These are phyloP conservation scores for Muricea muricata DNA, from an alignment of 92 coral and sea anemone genomes.

Conservation along the genomic window DNA sequence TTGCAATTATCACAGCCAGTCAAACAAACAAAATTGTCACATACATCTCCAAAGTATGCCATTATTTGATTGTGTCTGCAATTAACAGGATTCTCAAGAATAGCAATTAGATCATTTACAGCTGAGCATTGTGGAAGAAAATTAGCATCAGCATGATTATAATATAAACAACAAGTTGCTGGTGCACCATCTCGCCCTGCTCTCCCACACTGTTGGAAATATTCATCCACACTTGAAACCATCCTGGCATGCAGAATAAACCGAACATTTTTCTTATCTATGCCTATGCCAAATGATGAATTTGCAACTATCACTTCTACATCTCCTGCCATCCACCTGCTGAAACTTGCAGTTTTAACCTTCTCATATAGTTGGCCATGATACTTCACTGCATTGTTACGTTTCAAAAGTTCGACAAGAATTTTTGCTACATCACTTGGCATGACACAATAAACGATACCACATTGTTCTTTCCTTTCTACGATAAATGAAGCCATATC, in stretches of 20 bases:
- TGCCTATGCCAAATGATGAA: conserved; percentile 14
- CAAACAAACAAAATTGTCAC: conserved; percentile 28
- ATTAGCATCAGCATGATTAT: conserved; percentile 26
- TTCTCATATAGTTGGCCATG: not conserved
- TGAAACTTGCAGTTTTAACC: not conserved
- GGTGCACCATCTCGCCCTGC: conserved; percentile 40
- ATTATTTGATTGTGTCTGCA: conserved; percentile 53
- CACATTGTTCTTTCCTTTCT: not conserved
- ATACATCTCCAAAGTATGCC: conserved; percentile 53
- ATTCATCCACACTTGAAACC: not conserved
- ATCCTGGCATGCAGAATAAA: not conserved
- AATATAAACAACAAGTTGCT: conserved; percentile 34
- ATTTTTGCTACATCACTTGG: not conserved
- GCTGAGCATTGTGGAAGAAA: conserved; percentile 9
- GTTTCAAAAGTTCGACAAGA: not conserved
- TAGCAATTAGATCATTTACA: conserved; percentile 37
- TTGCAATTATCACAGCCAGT: conserved; percentile 47
- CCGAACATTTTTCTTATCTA: not conserved
- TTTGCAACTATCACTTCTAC: not conserved
- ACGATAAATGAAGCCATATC: conserved; percentile 19
- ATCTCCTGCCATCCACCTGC: not conserved
- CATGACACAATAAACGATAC: not conserved
- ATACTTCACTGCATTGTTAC: not conserved
- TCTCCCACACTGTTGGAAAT: conserved; percentile 4
- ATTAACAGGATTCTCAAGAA: conserved; percentile 54